phyloP scores from a whole-genome alignment of 1,140 invertebrate species.

The Araneus ventricosus region DNA sequence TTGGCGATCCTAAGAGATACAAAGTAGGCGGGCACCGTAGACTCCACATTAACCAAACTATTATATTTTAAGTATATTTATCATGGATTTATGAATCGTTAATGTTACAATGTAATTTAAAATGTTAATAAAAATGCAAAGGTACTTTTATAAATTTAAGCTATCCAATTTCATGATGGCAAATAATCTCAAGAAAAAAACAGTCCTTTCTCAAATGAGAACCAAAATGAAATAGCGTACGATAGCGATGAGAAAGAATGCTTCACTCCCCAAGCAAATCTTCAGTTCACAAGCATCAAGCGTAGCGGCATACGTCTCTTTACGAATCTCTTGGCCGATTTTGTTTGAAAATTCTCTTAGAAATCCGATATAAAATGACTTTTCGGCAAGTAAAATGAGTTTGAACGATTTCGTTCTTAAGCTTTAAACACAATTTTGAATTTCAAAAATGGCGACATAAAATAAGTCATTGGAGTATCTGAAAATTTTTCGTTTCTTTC shows the following conservation, averaged over 20 bases:
- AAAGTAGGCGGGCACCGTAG: too few relatives aligned
- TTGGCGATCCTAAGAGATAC: too few relatives aligned
- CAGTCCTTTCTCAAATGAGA: too few relatives aligned
- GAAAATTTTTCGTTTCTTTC: not conserved
- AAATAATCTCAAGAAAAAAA: too few relatives aligned
- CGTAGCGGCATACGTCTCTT: not conserved
- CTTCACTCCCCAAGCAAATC: not conserved
- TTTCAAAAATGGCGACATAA: slow-evolving; percentile 61
- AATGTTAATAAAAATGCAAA: too few relatives aligned
- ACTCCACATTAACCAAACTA: too few relatives aligned
- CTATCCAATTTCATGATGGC: too few relatives aligned
- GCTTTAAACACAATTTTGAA: slow-evolving; percentile 64
- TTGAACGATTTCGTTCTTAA: slow-evolving; percentile 47
- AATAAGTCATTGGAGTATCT: slow-evolving; percentile 38
- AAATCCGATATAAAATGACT: slow-evolving; percentile 42
- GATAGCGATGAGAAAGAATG: not conserved
- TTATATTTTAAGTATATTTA: too few relatives aligned
- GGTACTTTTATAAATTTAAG: too few relatives aligned
- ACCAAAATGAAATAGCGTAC: not conserved
- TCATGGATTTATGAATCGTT: too few relatives aligned
- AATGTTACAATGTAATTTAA: too few relatives aligned
- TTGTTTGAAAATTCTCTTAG: not conserved
- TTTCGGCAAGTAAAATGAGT: slow-evolving; percentile 63
- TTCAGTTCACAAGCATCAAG: not conserved
- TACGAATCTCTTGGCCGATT: not conserved